Base-by-base conservation (phyloP, 1,140 invertebrate genomes). In the Spodoptera frugiperda region DNA sequence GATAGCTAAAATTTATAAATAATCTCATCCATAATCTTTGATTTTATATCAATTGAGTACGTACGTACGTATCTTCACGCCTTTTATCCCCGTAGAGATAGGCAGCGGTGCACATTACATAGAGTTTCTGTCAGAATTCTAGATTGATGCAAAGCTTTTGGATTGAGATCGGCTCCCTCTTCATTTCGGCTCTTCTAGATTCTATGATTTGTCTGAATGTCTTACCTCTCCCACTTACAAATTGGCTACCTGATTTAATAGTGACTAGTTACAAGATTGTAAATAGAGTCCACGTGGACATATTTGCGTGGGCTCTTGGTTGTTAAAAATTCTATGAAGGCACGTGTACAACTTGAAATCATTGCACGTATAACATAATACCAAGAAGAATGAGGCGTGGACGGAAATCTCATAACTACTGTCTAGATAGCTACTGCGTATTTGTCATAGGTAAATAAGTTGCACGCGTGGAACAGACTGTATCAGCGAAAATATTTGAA, bases 271-370 rank as follows among this genome's bases (percentile, higher is more conserved):
- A 25, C 21, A 33, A 39, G 57, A 61, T 48, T 48, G 9, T 65
- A 65, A 46, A 65, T 5, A 46, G 59, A n/a, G 17, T 46, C 39
- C 39, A 65, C 39, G 61, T 65, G 17, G n/a, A 65, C 15, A 1
- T 21, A 39, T 12, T 11, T 65, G 44, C 39, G 61, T 65, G 39
- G 61, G 61, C 48, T 48, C 9, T 11, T 61, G 19, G 12, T 17
- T 65, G 61, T 65, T 61, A 61, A 65, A 59, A 19, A 48, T 15
- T 65, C 15, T 14, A 39, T 65, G 61, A n/a, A 46, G 44, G 17
- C 61, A 65, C 61, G 61, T 65, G 61, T 48, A 12, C 30, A 19
- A n/a, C 11, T 21, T 54, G 14, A 61, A 39, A 39, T 61, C 33
- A 15, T 61, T 61, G 61, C 39, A 21, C 61, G 17, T 65, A 48